phyloP scores from a whole-genome alignment of 2,113 vertebrate genomes.

The Agelaius phoeniceus region DNA sequence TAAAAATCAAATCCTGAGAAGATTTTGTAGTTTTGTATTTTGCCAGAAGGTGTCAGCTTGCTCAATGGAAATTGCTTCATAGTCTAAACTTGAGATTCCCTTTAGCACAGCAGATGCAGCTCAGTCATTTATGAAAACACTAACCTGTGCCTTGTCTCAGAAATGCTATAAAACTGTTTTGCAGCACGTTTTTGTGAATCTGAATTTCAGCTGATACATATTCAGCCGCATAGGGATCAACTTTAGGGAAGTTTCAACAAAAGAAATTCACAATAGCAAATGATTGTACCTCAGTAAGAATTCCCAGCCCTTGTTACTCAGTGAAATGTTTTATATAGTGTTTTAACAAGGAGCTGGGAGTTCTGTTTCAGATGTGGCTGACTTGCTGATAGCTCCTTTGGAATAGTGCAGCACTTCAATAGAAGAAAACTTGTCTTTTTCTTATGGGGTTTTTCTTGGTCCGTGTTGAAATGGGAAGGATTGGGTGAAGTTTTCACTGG shows the following conservation, averaged over 20 bases:
- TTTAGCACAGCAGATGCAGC: background rate
- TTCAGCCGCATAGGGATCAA: background rate
- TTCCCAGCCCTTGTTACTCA: background rate
- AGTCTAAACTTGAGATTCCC: background rate
- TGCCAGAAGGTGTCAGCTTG: slow-evolving; percentile 55
- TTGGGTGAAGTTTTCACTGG: background rate
- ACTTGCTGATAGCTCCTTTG: background rate
- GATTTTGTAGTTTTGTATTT: slow-evolving; percentile 22
- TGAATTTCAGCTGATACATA: background rate
- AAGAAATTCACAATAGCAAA: background rate
- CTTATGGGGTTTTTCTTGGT: background rate
- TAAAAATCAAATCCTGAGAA: background rate
- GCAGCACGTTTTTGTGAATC: background rate
- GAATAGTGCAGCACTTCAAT: background rate
- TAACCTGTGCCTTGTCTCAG: background rate
- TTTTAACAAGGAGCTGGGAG: background rate
- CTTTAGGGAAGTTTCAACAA: background rate
- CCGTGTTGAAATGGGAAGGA: background rate
- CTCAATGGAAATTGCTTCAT: background rate
- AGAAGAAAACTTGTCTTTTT: background rate
- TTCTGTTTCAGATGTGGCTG: background rate
- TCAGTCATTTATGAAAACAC: background rate
- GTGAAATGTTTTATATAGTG: background rate
- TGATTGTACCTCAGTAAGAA: background rate
- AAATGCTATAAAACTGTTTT: background rate